Evolutionary conservation across 2,113 vertebrate genomes (phyloP).

Genomic region (Dipodomys merriami): DNA sequence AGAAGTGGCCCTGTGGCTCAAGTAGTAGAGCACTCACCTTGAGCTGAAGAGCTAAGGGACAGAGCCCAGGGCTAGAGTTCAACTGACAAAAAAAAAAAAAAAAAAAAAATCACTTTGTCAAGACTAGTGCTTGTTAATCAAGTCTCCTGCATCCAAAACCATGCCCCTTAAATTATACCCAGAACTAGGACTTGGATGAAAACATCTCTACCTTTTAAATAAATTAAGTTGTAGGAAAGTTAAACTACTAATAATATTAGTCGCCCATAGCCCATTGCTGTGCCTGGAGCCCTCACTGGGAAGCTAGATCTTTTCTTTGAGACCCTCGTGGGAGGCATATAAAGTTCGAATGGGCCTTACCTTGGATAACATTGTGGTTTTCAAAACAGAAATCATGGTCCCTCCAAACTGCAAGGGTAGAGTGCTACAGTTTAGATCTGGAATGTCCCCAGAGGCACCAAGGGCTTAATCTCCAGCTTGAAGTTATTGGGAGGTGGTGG

Average conservation of each 20-base stretch:
- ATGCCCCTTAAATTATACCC: neutral
- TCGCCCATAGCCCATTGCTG: neutral
- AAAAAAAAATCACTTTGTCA: neutral
- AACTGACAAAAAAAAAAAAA: too few relatives aligned
- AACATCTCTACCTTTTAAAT: neutral
- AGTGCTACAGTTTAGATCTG: neutral
- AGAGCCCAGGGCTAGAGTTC: too few relatives aligned
- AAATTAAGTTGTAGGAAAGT: neutral
- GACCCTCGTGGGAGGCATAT: neutral
- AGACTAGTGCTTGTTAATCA: neutral
- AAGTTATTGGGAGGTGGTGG: too few relatives aligned
- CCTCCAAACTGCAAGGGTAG: neutral
- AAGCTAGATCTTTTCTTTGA: neutral
- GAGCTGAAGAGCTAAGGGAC: too few relatives aligned
- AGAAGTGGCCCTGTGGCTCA: too few relatives aligned
- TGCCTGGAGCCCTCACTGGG: neutral
- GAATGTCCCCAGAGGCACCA: neutral
- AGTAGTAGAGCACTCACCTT: too few relatives aligned
- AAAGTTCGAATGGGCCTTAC: neutral
- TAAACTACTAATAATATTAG: slow-evolving; percentile 12
- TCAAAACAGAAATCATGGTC: slow-evolving; percentile 3
- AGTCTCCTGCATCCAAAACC: slow-evolving; percentile 8
- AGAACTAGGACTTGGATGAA: neutral
- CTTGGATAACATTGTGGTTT: neutral
- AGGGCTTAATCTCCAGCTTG: neutral